A percentile compares a stretch with the other conserved stretches of the same genome.
These are phyloP conservation scores for Trachymyrmex cornetzi DNA, from an alignment of 1,140 invertebrate species.

Conservation along the genomic window DNA sequence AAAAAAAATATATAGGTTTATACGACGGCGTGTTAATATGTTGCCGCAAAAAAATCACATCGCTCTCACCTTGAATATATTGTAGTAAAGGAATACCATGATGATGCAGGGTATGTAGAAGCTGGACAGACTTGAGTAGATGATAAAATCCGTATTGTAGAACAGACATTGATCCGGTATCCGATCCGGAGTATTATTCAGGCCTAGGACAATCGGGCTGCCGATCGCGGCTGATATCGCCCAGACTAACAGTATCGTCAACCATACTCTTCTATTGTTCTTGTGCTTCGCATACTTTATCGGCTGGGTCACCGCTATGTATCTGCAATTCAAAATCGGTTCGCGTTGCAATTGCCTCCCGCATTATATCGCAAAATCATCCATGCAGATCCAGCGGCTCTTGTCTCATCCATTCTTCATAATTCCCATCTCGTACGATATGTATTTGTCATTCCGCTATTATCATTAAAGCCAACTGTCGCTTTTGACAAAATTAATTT, in stretches of 20 bases:
- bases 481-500: not conserved
- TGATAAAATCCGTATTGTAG: conserved; percentile 99
- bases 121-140: conserved; percentile 98
- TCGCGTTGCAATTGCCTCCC: conserved; percentile 43
- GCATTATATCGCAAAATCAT: conserved; percentile 47
- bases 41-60: not conserved
- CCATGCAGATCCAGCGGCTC: not conserved
- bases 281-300: conserved; percentile 99
- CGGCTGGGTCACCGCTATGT: conserved; percentile 99
- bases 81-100: conserved; percentile 99
- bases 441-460: not conserved
- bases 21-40: not conserved
- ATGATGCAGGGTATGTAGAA: conserved; percentile 99
- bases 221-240: conserved; percentile 98
- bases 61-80: conserved; percentile 96
- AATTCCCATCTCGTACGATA: not conserved
- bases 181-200: conserved; percentile 95
- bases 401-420: not conserved
- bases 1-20: not conserved
- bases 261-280: conserved; percentile 97
- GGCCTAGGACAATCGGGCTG: conserved; percentile 98
- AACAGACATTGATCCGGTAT: conserved; percentile 95
- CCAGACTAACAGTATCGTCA: conserved; percentile 99
- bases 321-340: conserved; percentile 88
- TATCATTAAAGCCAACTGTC: not conserved